These are phyloP conservation scores for Thalpophila matura DNA, from an alignment of 2,888 invertebrate genomes.

Conservation along the genomic window DNA sequence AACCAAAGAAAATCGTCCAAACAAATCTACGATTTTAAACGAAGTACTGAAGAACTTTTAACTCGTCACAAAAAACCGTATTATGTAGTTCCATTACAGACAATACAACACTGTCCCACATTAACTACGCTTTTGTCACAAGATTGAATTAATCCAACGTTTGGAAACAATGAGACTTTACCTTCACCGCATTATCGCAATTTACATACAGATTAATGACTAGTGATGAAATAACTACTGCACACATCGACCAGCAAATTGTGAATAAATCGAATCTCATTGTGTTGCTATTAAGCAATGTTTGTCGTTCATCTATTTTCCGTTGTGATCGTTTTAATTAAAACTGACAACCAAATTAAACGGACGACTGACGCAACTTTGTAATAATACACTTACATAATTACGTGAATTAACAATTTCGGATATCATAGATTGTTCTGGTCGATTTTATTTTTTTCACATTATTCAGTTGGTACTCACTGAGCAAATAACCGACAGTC, in stretches of 20 bases:
- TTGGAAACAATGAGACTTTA: conserved; percentile 39
- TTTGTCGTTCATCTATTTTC: conserved; percentile 61
- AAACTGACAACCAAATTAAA: conserved; percentile 49
- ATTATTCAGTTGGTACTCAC: no score
- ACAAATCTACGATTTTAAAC: neutral
- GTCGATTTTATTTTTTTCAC: no score
- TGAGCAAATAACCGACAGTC: no score
- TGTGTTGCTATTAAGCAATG: conserved; percentile 53
- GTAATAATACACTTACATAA: conserved; percentile 11
- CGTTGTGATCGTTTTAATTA: conserved; percentile 54
- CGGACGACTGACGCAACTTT: conserved; percentile 4
- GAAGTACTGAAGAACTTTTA: neutral
- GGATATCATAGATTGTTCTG: conserved; percentile 1
- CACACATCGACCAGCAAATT: conserved; percentile 52
- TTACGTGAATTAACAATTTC: conserved; percentile 14
- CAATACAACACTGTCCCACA: conserved; percentile 27
- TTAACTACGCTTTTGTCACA: conserved; percentile 26
- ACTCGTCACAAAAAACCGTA: neutral
- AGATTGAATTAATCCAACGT: conserved; percentile 48
- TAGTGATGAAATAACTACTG: conserved; percentile 61
- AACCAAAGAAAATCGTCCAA: neutral
- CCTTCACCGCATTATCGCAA: conserved; percentile 46
- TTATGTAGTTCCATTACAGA: neutral
- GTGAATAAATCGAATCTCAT: conserved; percentile 63
- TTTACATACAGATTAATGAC: conserved; percentile 59